Base-by-base conservation (phyloP, 2,888 invertebrate genomes). In the Adelognathus sp. region DNA sequence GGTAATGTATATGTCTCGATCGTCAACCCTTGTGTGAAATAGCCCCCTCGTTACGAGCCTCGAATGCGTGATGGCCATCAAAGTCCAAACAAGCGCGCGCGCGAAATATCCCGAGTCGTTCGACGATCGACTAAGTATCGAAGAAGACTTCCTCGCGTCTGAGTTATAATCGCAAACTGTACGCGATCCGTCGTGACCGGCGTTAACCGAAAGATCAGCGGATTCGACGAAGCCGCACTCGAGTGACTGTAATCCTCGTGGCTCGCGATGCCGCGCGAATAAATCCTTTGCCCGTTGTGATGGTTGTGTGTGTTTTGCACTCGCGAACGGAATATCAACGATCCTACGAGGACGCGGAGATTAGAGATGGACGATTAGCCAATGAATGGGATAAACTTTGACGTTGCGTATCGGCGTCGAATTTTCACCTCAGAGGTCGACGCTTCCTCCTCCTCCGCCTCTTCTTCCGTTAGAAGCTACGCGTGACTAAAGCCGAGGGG, bases 281-380 rank as follows among this genome's bases (percentile, higher is more conserved):
- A 44, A 46, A 44, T 63, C 56, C 44, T 18, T 54, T 5, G 44
- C 44, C 16, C 36, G n/a, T n/a, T n/a, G n/a, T n/a, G n/a, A n/a
- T 1, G n/a, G 24, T 7, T 21, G 61, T 29, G 61, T 9, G 16
- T 21, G 41, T n/a, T n/a, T n/a, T n/a, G n/a, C n/a, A 11, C 50
- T 50, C 71, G 60, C 18, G 44, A 31, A 21, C 60, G 36, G 63
- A 76, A 41, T 72, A 72, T 66, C 33, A 76, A 71, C 76, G 66
- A 72, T n/a, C n/a, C n/a, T n/a, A 41, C 52, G n/a, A n/a, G 11
- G 61, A 50, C 21, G 14, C 52, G 2, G 18, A 76, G 71, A 76
- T 76, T 44, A 66, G 60, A 76, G 66, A 54, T 71, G n/a, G 41
- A 18, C 46, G 66, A 72, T 76, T 72, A 67, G 71, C 71, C 44